phyloP scores from a whole-genome alignment of 2,888 invertebrate species.

The Clitarchus hookeri region DNA sequence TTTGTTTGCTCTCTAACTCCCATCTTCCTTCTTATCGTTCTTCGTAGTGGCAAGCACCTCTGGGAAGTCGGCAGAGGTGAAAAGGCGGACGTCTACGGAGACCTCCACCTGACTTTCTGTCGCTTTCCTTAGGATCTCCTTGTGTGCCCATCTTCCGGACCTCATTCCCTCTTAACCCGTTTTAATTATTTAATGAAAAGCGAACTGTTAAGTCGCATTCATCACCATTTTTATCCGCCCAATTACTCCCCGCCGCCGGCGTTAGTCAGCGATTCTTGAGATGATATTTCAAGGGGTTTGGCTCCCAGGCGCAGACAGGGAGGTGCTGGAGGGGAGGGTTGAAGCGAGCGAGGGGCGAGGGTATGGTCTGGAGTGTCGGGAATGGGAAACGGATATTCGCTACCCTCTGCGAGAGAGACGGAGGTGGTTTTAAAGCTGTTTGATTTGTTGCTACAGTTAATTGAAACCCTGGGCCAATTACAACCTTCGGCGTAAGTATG shows the following conservation, averaged over 20 bases:
- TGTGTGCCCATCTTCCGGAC: slow-evolving; percentile 7
- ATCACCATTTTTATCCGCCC: slow-evolving; percentile 43
- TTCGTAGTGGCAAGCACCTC: not conserved
- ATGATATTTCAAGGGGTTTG: slow-evolving; percentile 53
- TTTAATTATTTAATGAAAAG: slow-evolving; percentile 44
- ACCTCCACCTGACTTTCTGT: slow-evolving; percentile 10
- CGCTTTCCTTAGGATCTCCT: slow-evolving; percentile 21
- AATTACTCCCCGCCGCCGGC: slow-evolving; percentile 52
- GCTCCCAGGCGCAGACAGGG: not conserved
- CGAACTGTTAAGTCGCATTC: slow-evolving; percentile 42
- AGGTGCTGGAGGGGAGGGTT: not conserved
- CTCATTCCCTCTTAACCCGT: slow-evolving; percentile 34
- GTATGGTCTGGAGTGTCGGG: not conserved
- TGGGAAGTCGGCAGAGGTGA: not conserved
- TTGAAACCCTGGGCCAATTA: slow-evolving; percentile 60
- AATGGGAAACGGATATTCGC: slow-evolving; percentile 14
- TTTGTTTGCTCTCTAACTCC: not conserved
- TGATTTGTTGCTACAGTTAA: slow-evolving; percentile 60
- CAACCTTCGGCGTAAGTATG: slow-evolving; percentile 50
- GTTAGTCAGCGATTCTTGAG: slow-evolving; percentile 55
- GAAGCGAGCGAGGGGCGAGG: not conserved
- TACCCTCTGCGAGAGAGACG: not conserved
- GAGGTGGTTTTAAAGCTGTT: slow-evolving; percentile 53
- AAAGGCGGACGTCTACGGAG: not conserved
- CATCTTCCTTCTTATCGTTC: not conserved